Evolutionary conservation across 2,113 vertebrate species (phyloP).

Genomic region (Dicrurus megarhynchus): DNA sequence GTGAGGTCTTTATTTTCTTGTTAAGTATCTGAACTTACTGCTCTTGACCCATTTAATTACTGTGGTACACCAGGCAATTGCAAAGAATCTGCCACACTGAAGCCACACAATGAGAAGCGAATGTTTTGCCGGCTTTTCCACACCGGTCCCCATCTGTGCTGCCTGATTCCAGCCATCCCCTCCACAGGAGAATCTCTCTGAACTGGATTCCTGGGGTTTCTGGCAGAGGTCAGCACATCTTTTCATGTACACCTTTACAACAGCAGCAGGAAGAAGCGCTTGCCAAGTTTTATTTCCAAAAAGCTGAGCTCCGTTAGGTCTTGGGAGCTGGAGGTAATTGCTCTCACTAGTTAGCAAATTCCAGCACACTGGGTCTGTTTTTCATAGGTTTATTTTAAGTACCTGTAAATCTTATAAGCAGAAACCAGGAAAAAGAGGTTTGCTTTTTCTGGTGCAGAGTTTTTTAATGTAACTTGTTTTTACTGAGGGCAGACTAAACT

Average conservation of each 20-base stretch:
- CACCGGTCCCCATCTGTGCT: slow-evolving; percentile 35
- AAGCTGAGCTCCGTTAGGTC: slow-evolving; percentile 62
- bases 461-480: slow-evolving; percentile 58
- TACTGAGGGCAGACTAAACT: slow-evolving; percentile 62
- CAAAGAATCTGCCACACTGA: slow-evolving; percentile 45
- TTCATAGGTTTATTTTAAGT: slow-evolving; percentile 76
- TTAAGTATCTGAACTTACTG: slow-evolving; percentile 39
- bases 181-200: slow-evolving; percentile 45
- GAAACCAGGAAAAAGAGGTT: slow-evolving; percentile 60
- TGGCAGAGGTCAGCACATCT: slow-evolving; percentile 65
- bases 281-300: slow-evolving; percentile 67
- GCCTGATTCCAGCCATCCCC: slow-evolving; percentile 32
- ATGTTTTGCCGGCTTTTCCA: slow-evolving; percentile 9
- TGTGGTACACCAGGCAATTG: slow-evolving; percentile 56
- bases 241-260: slow-evolving; percentile 66
- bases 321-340: slow-evolving; percentile 63
- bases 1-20: slow-evolving; percentile 54
- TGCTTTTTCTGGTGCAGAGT: slow-evolving; percentile 56
- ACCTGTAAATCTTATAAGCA: slow-evolving; percentile 75
- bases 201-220: slow-evolving; percentile 66
- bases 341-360: slow-evolving; percentile 70
- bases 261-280: slow-evolving; percentile 54
- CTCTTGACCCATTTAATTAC: slow-evolving; percentile 56
- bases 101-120: slow-evolving; percentile 57
- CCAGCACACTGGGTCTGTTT: slow-evolving; percentile 65